Percentiles rank a stretch among this genome's conserved stretches.
These are phyloP conservation scores for Diuraphis noxia DNA, from an alignment of 1,140 invertebrate genomes.

Conservation along the genomic window DNA sequence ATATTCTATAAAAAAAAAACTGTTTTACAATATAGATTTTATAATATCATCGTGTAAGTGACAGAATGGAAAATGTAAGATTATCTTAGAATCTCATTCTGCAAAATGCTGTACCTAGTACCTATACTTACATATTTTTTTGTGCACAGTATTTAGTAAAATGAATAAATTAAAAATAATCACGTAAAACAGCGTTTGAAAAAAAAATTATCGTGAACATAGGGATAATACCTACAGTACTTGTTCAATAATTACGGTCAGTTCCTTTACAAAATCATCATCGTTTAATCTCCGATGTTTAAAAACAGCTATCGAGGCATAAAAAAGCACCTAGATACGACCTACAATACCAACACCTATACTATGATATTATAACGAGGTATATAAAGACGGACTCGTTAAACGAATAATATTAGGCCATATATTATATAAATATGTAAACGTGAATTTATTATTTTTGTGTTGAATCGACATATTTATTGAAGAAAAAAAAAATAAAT, in stretches of 20 bases:
- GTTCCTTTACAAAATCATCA: neutral
- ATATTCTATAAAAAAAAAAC: neutral
- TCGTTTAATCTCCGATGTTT: neutral
- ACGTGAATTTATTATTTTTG: neutral
- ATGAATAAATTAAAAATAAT: neutral
- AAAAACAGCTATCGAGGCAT: neutral
- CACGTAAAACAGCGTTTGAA: neutral
- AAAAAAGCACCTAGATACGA: neutral
- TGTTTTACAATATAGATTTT: neutral
- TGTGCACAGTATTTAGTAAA: neutral
- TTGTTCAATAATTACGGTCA: neutral
- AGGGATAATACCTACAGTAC: neutral
- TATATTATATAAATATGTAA: neutral
- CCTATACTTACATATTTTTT: neutral
- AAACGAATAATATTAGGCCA: too few relatives aligned
- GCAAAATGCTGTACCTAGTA: neutral
- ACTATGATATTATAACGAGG: neutral
- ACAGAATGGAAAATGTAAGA: neutral
- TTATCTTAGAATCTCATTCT: neutral
- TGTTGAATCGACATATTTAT: neutral
- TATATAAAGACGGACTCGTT: neutral
- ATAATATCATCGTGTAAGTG: neutral
- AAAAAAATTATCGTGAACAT: neutral
- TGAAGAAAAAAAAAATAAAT: neutral
- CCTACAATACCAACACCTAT: neutral